phyloP scores from a whole-genome alignment of 2,113 vertebrate genomes.

The Phalacrocorax carbo region DNA sequence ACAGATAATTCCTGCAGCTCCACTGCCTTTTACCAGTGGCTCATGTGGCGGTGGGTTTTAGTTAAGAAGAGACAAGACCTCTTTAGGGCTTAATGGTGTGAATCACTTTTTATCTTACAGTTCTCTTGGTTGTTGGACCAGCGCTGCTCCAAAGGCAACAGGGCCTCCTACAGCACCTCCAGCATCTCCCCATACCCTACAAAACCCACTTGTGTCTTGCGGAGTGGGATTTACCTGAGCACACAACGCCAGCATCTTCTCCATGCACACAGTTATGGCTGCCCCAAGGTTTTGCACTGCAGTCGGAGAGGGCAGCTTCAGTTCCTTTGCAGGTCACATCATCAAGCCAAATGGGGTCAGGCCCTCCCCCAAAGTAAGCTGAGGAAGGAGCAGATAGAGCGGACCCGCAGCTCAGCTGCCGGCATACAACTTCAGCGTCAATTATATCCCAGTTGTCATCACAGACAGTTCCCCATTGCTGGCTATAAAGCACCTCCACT shows the following conservation, averaged over 20 bases:
- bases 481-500: slow-evolving; percentile 62
- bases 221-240: background rate
- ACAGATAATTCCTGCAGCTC: background rate
- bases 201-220: background rate
- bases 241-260: slow-evolving; percentile 70
- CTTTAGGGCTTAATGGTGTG: background rate
- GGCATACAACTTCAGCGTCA: slow-evolving; percentile 60
- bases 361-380: slow-evolving; percentile 56
- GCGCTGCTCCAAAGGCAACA: background rate
- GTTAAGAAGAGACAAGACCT: background rate
- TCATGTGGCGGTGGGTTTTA: background rate
- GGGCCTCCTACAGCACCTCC: background rate
- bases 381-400: slow-evolving; percentile 1
- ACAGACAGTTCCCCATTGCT: slow-evolving; percentile 69
- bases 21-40: background rate
- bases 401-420: slow-evolving; percentile 52
- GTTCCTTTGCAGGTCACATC: slow-evolving; percentile 62
- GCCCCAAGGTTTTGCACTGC: slow-evolving; percentile 44
- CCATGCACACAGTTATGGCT: slow-evolving; percentile 69
- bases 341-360: slow-evolving; percentile 69
- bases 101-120: background rate
- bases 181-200: background rate
- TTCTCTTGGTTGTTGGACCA: background rate
- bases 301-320: slow-evolving; percentile 44
- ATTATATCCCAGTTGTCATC: slow-evolving; percentile 63